Evolutionary conservation across 2,113 vertebrate species (phyloP).

Genomic region (Capreolus pygargus): DNA sequence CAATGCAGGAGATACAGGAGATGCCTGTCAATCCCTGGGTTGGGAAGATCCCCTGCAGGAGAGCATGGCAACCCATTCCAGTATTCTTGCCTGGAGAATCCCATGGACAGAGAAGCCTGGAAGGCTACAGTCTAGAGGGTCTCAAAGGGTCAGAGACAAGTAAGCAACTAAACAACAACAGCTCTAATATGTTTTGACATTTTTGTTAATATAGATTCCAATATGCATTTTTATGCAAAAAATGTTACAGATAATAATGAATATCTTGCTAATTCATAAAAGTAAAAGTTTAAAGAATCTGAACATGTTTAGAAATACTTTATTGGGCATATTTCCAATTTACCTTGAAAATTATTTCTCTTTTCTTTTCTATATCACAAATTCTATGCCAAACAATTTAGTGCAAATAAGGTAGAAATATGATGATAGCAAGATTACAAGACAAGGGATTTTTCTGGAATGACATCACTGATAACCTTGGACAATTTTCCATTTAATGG

Average conservation of each 20-base stretch:
- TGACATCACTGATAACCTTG: neutral
- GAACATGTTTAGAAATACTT: neutral
- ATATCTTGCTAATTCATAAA: neutral
- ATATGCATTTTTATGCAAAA: neutral
- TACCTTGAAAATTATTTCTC: neutral
- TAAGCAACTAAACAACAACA: neutral
- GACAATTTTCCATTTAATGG: neutral
- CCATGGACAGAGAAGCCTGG: neutral
- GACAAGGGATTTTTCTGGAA: neutral
- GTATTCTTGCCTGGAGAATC: neutral
- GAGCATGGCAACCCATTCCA: neutral
- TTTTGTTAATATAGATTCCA: neutral
- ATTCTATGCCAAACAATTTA: neutral
- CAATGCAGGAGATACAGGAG: neutral
- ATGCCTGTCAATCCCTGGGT: neutral
- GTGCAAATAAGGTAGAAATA: neutral
- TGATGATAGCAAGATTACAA: neutral
- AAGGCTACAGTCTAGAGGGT: neutral
- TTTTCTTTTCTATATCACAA: neutral
- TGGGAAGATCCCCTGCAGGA: neutral
- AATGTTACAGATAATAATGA: neutral
- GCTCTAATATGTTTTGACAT: neutral
- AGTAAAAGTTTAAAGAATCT: neutral
- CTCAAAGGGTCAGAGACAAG: neutral
- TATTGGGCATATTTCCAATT: neutral